Conservation (phyloP, 2,888 invertebrate species). For the Aphidoletes aphidimyza region DNA sequence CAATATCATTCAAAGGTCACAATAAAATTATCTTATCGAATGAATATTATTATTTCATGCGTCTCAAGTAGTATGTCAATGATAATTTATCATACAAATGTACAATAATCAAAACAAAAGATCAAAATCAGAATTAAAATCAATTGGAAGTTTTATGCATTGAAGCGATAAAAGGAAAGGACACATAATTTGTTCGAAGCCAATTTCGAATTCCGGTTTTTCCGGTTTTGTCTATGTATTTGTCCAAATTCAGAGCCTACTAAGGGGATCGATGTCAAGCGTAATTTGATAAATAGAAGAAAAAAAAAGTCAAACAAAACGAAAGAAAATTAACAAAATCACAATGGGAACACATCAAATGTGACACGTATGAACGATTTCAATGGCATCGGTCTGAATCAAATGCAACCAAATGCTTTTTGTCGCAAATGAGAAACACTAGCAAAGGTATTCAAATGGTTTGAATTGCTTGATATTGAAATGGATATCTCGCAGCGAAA, state of each 20-base stretch:
- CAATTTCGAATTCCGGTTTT: background rate
- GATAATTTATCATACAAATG: background rate
- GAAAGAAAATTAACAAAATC: constrained; percentile 24
- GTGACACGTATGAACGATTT: constrained; percentile 25
- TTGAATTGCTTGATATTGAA: constrained; percentile 20
- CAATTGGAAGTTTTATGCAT: background rate
- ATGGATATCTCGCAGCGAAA: constrained; percentile 34
- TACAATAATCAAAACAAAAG: background rate
- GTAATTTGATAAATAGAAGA: constrained; percentile 1
- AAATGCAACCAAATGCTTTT: background rate
- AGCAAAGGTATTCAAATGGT: constrained; percentile 35
- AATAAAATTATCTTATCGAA: too few relatives aligned
- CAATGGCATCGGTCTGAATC: background rate
- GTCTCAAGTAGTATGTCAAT: too few relatives aligned
- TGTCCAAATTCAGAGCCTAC: too few relatives aligned
- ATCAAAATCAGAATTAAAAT: background rate
- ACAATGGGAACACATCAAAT: background rate
- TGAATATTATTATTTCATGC: too few relatives aligned
- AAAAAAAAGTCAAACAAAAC: background rate
- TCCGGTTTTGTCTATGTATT: background rate
- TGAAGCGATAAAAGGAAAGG: background rate
- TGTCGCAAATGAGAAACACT: background rate
- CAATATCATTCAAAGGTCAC: too few relatives aligned
- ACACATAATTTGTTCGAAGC: background rate
- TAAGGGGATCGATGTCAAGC: background rate